phyloP scores from a whole-genome alignment of 2,888 invertebrate genomes.

The Serrognathus titanus region DNA sequence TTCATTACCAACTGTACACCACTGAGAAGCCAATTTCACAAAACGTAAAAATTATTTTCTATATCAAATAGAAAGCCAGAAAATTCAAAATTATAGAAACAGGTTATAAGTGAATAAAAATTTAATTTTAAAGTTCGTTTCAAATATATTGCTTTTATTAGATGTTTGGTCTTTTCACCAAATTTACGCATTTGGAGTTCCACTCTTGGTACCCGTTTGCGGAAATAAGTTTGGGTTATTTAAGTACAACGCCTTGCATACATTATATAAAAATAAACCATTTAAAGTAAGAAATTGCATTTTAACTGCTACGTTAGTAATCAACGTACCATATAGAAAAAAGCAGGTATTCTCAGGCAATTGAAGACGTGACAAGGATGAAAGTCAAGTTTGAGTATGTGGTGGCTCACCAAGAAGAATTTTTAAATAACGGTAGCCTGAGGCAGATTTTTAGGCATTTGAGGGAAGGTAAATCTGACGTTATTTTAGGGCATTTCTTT shows the following conservation, averaged over 20 bases:
- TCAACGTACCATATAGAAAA: background rate
- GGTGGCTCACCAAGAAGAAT: slow-evolving; percentile 8
- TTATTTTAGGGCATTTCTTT: slow-evolving; percentile 27
- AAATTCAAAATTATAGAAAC: too few relatives aligned
- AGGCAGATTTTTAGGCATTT: slow-evolving; percentile 6
- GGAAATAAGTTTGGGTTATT: slow-evolving; percentile 7
- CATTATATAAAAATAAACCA: background rate
- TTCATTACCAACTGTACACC: too few relatives aligned
- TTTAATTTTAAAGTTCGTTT: too few relatives aligned
- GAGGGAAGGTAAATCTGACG: slow-evolving; percentile 12
- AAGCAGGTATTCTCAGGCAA: slow-evolving; percentile 15
- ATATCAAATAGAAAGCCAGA: too few relatives aligned
- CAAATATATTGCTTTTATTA: too few relatives aligned
- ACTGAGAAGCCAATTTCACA: too few relatives aligned
- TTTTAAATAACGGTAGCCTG: slow-evolving; percentile 8
- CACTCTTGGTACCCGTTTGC: slow-evolving; percentile 16
- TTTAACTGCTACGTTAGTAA: slow-evolving; percentile 14
- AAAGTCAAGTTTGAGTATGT: slow-evolving; percentile 9
- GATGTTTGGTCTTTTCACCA: slow-evolving; percentile 8
- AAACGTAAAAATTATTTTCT: too few relatives aligned
- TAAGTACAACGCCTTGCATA: background rate
- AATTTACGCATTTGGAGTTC: background rate
- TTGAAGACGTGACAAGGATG: slow-evolving; percentile 10
- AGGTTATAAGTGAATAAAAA: too few relatives aligned
- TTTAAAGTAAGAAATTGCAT: slow-evolving; percentile 15